Conservation (phyloP, 2,797 vertebrate species). For the Phalloptychus januarius region DNA sequence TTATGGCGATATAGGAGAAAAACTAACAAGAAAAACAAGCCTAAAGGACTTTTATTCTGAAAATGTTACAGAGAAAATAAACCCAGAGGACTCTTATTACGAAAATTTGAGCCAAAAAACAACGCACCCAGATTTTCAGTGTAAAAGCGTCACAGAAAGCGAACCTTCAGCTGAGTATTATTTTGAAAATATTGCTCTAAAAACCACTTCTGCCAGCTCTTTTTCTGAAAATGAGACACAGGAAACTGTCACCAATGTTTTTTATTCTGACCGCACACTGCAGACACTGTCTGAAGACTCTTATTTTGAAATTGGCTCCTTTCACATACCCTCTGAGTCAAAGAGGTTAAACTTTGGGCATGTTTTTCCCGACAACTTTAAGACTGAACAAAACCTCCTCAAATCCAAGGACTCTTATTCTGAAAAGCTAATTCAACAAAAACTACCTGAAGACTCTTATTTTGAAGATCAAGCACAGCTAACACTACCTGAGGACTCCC, state of each 20-base stretch:
- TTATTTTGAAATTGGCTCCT: conserved; percentile 17
- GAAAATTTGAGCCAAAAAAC: background rate
- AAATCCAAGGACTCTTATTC: background rate
- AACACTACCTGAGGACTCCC: background rate
- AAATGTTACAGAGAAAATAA: background rate
- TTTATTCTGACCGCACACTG: conserved; percentile 8
- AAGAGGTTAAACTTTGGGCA: background rate
- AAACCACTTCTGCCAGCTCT: background rate
- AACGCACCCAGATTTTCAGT: background rate
- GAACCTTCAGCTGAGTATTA: background rate
- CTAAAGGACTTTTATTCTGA: background rate
- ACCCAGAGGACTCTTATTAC: background rate
- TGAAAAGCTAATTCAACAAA: background rate
- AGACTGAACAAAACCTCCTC: background rate
- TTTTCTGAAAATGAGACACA: background rate
- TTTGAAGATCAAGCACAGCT: background rate
- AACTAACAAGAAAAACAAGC: no score
- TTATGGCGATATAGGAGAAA: background rate
- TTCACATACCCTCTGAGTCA: background rate
- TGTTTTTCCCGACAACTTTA: no score
- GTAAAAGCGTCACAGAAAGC: background rate
- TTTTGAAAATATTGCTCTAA: background rate
- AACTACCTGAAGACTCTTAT: background rate
- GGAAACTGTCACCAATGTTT: background rate
- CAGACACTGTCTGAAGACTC: background rate